Percentiles rank a stretch among this genome's conserved stretches.
Evolutionary conservation across 2,888 invertebrate genomes (phyloP).

Genomic region (Mythimna impura): DNA sequence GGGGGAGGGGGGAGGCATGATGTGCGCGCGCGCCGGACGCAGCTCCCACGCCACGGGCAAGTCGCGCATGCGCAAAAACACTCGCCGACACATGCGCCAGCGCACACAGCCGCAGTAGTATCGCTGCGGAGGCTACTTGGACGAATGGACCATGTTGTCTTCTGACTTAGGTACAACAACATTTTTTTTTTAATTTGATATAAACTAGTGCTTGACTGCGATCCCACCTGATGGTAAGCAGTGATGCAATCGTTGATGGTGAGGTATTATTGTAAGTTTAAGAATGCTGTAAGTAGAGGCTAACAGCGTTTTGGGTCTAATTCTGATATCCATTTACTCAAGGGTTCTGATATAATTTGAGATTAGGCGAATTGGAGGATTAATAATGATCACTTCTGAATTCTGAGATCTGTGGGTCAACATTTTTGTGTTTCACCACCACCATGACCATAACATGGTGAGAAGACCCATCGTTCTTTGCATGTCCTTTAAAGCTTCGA

Average conservation of each 20-base stretch:
- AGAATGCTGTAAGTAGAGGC: background rate
- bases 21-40: constrained; percentile 62
- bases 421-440: no score
- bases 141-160: background rate
- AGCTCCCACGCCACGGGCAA: constrained; percentile 79
- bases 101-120: constrained; percentile 28
- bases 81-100: constrained; percentile 41
- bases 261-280: no score
- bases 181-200: no score
- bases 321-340: background rate
- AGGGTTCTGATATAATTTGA: background rate
- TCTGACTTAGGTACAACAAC: background rate
- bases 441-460: no score
- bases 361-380: background rate
- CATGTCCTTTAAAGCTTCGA: background rate
- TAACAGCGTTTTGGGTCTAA: background rate
- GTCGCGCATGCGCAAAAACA: constrained; percentile 65
- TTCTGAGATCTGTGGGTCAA: no score
- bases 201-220: no score
- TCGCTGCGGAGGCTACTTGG: background rate
- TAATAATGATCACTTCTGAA: background rate
- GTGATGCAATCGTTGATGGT: no score
- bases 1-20: constrained; percentile 21
- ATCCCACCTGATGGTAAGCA: no score
- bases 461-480: background rate